Percentiles rank a stretch among this genome's conserved stretches.
phyloP scores from a whole-genome alignment of 2,797 vertebrate species.

The Cynodonichthys magdalenae region DNA sequence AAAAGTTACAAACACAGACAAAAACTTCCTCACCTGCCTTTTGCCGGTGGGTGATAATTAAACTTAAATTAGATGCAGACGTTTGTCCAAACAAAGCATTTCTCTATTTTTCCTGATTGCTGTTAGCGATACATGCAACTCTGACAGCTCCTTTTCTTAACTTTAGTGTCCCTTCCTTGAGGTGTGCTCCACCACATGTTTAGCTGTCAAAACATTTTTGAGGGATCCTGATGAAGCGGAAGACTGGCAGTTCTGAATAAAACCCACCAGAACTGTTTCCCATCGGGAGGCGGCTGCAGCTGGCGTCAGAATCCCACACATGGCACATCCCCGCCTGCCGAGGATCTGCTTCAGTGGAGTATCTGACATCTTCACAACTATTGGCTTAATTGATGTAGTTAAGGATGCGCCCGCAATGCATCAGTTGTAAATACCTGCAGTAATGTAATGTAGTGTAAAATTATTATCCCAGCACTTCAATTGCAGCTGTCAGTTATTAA shows the following conservation, averaged over 20 bases:
- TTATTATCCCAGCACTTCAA: conserved; percentile 70
- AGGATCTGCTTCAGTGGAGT: conserved; percentile 79
- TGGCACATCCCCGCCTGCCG: conserved; percentile 64
- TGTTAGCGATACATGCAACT: conserved; percentile 23
- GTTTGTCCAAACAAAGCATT: conserved; percentile 3
- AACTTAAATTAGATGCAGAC: neutral
- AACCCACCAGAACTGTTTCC: conserved; percentile 68
- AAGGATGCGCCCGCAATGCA: conserved; percentile 69
- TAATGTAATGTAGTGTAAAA: conserved; percentile 83
- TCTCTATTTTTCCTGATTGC: conserved; percentile 4
- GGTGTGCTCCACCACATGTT: conserved; percentile 63
- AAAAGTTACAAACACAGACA: too few species aligned
- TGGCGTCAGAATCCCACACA: conserved; percentile 75
- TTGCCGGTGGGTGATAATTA: too few species aligned
- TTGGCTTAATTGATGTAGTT: conserved; percentile 80
- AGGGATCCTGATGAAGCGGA: conserved; percentile 73
- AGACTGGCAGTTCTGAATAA: conserved; percentile 76
- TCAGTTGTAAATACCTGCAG: conserved; percentile 71
- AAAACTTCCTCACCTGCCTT: too few species aligned
- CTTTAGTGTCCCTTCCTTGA: conserved; percentile 54
- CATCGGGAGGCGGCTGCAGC: conserved; percentile 74
- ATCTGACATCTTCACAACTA: conserved; percentile 76
- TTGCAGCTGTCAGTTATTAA: conserved; percentile 72
- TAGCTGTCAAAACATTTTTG: conserved; percentile 76
- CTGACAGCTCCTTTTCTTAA: conserved; percentile 33